Base-by-base conservation (phyloP, 2,888 invertebrate genomes). In the Oxycera nigricornis region DNA sequence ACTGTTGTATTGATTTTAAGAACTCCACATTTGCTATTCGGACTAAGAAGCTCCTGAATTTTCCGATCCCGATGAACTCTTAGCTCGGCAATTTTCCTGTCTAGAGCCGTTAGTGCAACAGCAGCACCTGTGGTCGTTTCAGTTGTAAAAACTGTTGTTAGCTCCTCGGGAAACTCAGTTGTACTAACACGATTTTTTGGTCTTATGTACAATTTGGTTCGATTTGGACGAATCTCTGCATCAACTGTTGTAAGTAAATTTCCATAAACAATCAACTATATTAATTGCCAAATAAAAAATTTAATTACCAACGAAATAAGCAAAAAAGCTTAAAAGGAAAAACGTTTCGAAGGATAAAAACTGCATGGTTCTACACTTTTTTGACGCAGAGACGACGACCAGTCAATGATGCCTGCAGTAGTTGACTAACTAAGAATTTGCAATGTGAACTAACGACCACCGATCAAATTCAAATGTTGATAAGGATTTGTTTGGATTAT, bases 1-100 rank as follows among this genome's bases (percentile, higher is more conserved):
- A 70, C 57, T 2, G 72, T 59, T n/a, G 39, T 59, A 17, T 72
- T 72, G 6, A 72, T 14, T 70, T 70, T 70, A 1, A 55, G 11
- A 2, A 70, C 0, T 6, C 70, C 70, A 31, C 70, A 70, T 6
- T 52, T 52, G 2, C 17, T 55, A 24, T 55, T 70, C 22, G 17
- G 17, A 17, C 67, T 67, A n/a, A 70, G 31, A 4, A 55, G 31
- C n/a, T 52, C 31, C 9, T 70, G 31, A 17, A 70, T 70, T 55
- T 70, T 52, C 26, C 39, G 39, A 7, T 41, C 39, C 9, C 39
- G 39, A 24, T 65, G 41, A 4, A 30, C n/a, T 22, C 30, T 59
- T 14, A 55, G 24, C 1, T 55, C 55, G 0, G 59, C 28, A 39
- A 30, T 65, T 41, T 41, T 24, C 22, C 24, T 41, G 9, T 41